Conservation (phyloP, 2,888 invertebrate genomes). For the Amphiduros pacificus region DNA sequence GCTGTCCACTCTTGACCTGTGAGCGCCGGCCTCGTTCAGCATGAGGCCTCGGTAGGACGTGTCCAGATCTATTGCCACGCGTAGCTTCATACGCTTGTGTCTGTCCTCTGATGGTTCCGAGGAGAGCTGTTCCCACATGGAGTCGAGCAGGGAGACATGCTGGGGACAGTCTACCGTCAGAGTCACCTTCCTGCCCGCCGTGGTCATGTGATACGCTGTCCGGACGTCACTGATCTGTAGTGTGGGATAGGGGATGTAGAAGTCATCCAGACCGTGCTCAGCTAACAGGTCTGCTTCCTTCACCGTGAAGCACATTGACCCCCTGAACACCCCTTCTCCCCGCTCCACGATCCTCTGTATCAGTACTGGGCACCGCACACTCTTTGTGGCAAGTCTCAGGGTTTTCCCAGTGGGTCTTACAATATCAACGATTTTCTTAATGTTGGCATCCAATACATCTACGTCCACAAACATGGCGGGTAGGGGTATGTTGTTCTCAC, state of each 20-base stretch:
- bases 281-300: slow-evolving; percentile 5
- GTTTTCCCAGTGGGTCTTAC: slow-evolving; percentile 3
- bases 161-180: slow-evolving; percentile 8
- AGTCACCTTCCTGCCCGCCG: not conserved
- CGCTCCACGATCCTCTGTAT: not conserved
- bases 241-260: slow-evolving; percentile 16
- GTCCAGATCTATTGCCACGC: slow-evolving; percentile 8
- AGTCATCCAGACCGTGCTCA: not conserved
- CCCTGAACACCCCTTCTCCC: not conserved
- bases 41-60: not conserved
- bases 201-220: not conserved
- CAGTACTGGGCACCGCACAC: not conserved
- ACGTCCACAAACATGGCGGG: slow-evolving; percentile 15
- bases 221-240: not conserved
- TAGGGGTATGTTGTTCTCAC: too few relatives aligned
- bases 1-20: not conserved
- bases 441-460: slow-evolving; percentile 8
- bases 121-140: too few relatives aligned
- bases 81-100: not conserved
- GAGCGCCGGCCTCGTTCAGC: slow-evolving; percentile 2
- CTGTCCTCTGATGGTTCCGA: not conserved
- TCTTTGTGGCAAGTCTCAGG: slow-evolving; percentile 10
- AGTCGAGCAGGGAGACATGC: not conserved
- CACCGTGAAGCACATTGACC: slow-evolving; percentile 10
- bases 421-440: not conserved